Evolutionary conservation across 2,888 invertebrate genomes (phyloP), one percentile per base, ranked within the genome.

Genomic region (Lasioglossum vierecki): DNA sequence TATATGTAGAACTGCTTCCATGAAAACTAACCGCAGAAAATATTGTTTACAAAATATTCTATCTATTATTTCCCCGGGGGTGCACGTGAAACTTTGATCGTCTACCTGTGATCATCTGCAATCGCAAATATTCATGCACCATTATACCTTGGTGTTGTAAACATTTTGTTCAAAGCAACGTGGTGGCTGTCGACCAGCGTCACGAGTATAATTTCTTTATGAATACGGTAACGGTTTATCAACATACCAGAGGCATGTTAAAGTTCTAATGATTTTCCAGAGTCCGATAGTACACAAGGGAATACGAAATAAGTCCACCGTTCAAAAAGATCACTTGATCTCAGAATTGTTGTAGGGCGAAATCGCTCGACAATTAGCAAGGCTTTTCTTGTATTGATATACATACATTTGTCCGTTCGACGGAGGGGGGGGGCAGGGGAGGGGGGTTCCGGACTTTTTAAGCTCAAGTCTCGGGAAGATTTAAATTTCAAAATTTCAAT

Each of bases 401-500:
- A 90, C 90, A 92, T 92, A 92, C 93, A 94, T 93, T 91, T 92
- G 89, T 89, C 88, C 87, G 71, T 79, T 71, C 84, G 26, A 1
- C 0, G 26, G 26, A 5, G 0, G 13, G 0, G 4, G n/a, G n/a
- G n/a, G n/a, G n/a, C n/a, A 35, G 2, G 57, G 26, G 57, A 0
- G 30, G 30, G 4, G 5, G 86, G 84, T 88, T 76, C 89, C 86
- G 90, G 88, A 93, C 93, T 93, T 94, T 94, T 94, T 94, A 93
- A 92, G 92, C 94, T 94, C 92, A 92, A 94, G 93, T 94, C 93
- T 86, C 93, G 91, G 91, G 90, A 90, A 94, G 95, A 96, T 95
- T 95, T 95, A 95, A 95, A 96, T 95, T 95, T 95, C 95, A 95
- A 95, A 96, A 95, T 95, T 95, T 94, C 94, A 95, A 96, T 95